Base-by-base conservation (phyloP, 1,140 invertebrate genomes). In the Asbolus verrucosus region DNA sequence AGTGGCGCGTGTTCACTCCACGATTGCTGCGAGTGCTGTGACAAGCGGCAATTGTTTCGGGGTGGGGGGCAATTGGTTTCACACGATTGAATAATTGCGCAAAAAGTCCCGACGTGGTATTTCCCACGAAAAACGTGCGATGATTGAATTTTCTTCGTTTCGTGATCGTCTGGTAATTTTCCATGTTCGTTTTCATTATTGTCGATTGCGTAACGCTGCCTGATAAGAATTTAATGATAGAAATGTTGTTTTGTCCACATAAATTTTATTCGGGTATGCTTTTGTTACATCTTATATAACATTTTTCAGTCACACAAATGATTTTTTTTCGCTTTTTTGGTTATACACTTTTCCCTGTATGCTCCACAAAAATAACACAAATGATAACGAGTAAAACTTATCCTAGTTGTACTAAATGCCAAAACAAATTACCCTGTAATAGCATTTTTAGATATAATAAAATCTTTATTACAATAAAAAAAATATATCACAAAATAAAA, bases 321-420 rank as follows among this genome's bases (percentile, higher is more conserved):
- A 54, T 54, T 54, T 54, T 50, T 50, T 50, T 50, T 19, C n/a
- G 15, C 27, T 60, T 31, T 71, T 69, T 65, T 66, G 66, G 69
- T 68, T 75, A n/a, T n/a, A 73, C 65, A 66, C 43, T 65, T 69
- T 27, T 75, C 73, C 73, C 73, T 75, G 73, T 75, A 75, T 73
- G 54, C 67, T 75, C 73, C 73, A 73, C 69, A 68, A 73, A 74
- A 65, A 60, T 63, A 70, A 61, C 62, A 67, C 27, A 27, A 65
- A 69, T 15, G 13, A 36, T 50, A 54, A 54, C 46, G 46, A 54
- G 46, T 30, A 27, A 4, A 27, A 54, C 43, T 50, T 50, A 54
- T 13, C 3, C 46, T 54, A 50, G 19, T 27, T 61, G 63, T 41
- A 68, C 41, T 61, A 72, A 69, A 65, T 24, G 19, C 18, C 46